Evolutionary conservation across 2,888 invertebrate genomes (phyloP).

Genomic region (Schrankia costaestrigalis): DNA sequence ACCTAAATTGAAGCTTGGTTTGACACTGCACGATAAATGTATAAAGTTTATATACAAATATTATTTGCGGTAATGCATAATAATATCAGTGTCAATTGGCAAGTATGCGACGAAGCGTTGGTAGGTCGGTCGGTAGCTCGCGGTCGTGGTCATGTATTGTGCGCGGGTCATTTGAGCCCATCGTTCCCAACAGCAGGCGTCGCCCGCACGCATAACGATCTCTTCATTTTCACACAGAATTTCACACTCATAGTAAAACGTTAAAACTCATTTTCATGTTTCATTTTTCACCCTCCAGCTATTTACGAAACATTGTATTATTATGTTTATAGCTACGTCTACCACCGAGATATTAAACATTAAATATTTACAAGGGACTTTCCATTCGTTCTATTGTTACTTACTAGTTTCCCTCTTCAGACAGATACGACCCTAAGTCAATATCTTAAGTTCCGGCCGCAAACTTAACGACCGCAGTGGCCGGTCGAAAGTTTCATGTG

Average conservation of each 20-base stretch:
- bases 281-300: constrained; percentile 21
- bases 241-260: constrained; percentile 43
- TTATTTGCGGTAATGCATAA: no score
- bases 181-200: constrained; percentile 63
- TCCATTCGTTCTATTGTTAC: constrained; percentile 38
- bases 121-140: constrained; percentile 22
- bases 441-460: constrained; percentile 67
- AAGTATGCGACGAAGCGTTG: constrained; percentile 22
- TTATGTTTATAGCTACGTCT: constrained; percentile 14
- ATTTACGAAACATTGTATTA: constrained; percentile 14
- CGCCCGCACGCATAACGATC: constrained; percentile 50
- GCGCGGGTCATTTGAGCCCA: constrained; percentile 56
- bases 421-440: constrained; percentile 63
- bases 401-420: constrained; percentile 51
- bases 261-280: constrained; percentile 34
- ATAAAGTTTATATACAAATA: no score
- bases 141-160: constrained; percentile 52
- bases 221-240: constrained; percentile 58
- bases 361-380: constrained; percentile 42
- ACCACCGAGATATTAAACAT: constrained; percentile 22
- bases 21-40: no score
- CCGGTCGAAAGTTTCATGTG: constrained; percentile 71
- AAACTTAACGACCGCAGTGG: constrained; percentile 70
- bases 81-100: no score
- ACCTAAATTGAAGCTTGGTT: no score